Percentiles rank a stretch among this genome's conserved stretches.
Evolutionary conservation across 1,140 invertebrate species (phyloP).

Genomic region (Coptotermes formosanus): DNA sequence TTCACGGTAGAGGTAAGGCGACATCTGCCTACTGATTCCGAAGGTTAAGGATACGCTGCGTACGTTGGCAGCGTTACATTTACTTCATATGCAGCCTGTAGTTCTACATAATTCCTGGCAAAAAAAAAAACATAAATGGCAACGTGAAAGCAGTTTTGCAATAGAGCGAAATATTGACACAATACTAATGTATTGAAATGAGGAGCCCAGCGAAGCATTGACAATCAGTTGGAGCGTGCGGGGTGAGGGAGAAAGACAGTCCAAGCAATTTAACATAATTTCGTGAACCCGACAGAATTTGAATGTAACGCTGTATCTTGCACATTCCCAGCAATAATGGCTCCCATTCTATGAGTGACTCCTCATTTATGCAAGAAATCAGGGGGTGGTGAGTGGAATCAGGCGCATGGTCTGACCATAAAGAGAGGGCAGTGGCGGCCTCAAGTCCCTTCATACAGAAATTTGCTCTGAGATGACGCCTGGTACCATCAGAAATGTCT

Average conservation of each 20-base stretch:
- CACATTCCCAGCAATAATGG: neutral
- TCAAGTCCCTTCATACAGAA: too few relatives aligned
- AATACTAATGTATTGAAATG: constrained; percentile 3
- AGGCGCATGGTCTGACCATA: neutral
- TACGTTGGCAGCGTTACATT: too few relatives aligned
- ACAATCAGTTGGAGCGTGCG: neutral
- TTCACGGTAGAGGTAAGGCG: too few relatives aligned
- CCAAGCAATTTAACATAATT: constrained; percentile 17
- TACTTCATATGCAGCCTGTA: too few relatives aligned
- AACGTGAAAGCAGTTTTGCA: too few relatives aligned
- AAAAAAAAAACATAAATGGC: too few relatives aligned
- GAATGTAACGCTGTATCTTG: neutral
- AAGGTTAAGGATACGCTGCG: too few relatives aligned
- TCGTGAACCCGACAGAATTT: constrained; percentile 2
- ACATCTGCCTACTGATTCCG: too few relatives aligned
- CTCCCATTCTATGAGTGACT: neutral
- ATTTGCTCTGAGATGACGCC: too few relatives aligned
- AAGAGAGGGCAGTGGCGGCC: neutral
- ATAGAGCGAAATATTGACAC: neutral
- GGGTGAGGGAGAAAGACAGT: neutral
- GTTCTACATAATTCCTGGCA: too few relatives aligned
- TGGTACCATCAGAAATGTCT: too few relatives aligned
- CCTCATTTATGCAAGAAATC: constrained; percentile 12
- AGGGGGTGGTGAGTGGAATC: neutral
- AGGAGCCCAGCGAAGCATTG: neutral